phyloP scores from a whole-genome alignment of 2,888 invertebrate species.

The Lycia hirtaria region DNA sequence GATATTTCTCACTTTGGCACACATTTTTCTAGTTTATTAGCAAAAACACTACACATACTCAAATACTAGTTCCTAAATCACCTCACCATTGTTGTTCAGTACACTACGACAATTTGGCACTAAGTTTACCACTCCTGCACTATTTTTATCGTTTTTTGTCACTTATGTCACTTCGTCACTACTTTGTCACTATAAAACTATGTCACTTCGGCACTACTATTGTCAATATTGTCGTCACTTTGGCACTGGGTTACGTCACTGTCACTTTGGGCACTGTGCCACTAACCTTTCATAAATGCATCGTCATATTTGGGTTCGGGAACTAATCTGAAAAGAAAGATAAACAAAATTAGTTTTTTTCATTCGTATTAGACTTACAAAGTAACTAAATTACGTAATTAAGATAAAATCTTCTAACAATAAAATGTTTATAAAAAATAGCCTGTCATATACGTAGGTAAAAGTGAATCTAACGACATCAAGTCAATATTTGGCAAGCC shows the following conservation, averaged over 20 bases:
- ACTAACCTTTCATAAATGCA: slow-evolving; percentile 19
- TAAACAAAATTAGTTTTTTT: background rate
- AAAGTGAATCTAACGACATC: too few species aligned
- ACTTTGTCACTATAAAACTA: slow-evolving; percentile 30
- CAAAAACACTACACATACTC: slow-evolving; percentile 62
- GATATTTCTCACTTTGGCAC: slow-evolving; percentile 65
- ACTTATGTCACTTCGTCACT: slow-evolving; percentile 21
- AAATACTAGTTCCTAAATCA: slow-evolving; percentile 52
- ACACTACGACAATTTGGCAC: slow-evolving; percentile 41
- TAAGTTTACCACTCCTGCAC: slow-evolving; percentile 24
- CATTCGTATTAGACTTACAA: too few species aligned
- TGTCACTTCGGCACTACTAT: background rate
- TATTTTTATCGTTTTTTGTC: slow-evolving; percentile 20
- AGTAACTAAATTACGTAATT: too few species aligned
- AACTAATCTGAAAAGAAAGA: slow-evolving; percentile 13
- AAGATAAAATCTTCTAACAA: too few species aligned
- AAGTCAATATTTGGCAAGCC: too few species aligned
- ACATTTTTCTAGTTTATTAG: slow-evolving; percentile 63
- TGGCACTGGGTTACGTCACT: slow-evolving; percentile 44
- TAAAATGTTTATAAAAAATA: too few species aligned
- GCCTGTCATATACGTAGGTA: too few species aligned
- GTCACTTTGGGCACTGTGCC: slow-evolving; percentile 24
- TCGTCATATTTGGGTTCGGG: slow-evolving; percentile 6
- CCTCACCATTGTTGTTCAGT: slow-evolving; percentile 60
- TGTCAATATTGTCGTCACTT: slow-evolving; percentile 41